Evolutionary conservation across 1,140 invertebrate species (phyloP).

Genomic region (Plectus sambesii): DNA sequence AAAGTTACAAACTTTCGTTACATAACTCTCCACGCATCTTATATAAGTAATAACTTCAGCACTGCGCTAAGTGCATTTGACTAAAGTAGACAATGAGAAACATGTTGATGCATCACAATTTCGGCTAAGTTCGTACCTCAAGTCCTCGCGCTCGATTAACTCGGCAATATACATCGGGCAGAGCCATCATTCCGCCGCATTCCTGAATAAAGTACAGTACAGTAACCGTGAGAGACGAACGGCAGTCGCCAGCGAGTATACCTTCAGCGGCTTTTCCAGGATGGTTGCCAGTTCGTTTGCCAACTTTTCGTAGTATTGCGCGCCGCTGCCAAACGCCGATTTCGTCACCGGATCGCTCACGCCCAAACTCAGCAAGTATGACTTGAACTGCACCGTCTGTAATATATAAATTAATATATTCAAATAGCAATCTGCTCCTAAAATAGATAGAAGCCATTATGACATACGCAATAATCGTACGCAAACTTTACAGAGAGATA

Average conservation of each 20-base stretch:
- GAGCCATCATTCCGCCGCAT: conserved; percentile 71
- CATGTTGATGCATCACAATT: too few species aligned
- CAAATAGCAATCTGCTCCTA: too few species aligned
- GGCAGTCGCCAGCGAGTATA: conserved; percentile 45
- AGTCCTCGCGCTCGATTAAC: conserved; percentile 63
- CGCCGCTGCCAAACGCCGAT: conserved; percentile 68
- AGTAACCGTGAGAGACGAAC: conserved; percentile 13
- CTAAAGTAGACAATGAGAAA: too few species aligned
- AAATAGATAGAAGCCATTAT: too few species aligned
- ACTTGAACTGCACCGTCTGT: conserved; percentile 78
- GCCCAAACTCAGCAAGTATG: conserved; percentile 85
- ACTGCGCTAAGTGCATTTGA: too few species aligned
- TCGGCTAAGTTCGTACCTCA: conserved; percentile 51
- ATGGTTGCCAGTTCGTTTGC: conserved; percentile 73
- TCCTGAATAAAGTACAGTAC: too few species aligned
- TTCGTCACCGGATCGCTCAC: conserved; percentile 85
- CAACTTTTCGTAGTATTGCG: conserved; percentile 72
- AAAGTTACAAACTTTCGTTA: too few species aligned
- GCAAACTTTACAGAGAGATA: neutral
- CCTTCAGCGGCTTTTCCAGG: conserved; percentile 66
- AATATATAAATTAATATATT: conserved; percentile 19
- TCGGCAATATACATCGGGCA: conserved; percentile 89
- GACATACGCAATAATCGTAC: neutral
- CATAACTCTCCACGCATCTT: too few species aligned
- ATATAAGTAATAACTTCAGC: too few species aligned